Evolutionary conservation across 2,888 invertebrate species (phyloP).

Genomic region (Dicycla oo): DNA sequence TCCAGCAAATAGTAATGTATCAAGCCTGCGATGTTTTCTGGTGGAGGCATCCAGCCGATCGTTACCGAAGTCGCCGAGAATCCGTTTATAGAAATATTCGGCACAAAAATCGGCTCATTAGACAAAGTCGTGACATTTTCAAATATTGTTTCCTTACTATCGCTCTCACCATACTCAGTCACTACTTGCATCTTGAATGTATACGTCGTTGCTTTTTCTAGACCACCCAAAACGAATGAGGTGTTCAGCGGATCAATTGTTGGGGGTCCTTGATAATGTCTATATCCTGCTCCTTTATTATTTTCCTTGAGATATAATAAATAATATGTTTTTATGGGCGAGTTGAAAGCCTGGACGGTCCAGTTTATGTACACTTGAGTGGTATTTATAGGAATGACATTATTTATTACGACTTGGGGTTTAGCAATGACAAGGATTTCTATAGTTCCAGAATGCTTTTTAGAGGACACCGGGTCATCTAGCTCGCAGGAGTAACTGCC

Average conservation of each 20-base stretch:
- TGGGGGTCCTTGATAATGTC: conserved; percentile 14
- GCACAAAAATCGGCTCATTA: conserved; percentile 94
- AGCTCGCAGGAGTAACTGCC: conserved; percentile 89
- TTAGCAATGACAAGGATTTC: conserved; percentile 92
- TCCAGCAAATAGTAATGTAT: conserved; percentile 94
- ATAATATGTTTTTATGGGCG: conserved; percentile 91
- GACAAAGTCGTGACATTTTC: conserved; percentile 90
- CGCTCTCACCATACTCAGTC: conserved; percentile 90
- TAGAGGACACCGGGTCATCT: conserved; percentile 76
- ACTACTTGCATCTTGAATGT: conserved; percentile 92
- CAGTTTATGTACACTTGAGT: conserved; percentile 95
- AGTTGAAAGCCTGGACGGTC: conserved; percentile 95
- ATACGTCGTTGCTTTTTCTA: conserved; percentile 92
- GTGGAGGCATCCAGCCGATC: conserved; percentile 94
- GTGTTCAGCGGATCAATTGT: conserved; percentile 92
- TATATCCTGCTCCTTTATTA: not conserved
- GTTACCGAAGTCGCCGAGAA: conserved; percentile 93
- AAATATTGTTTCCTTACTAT: conserved; percentile 22
- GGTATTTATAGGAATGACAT: conserved; percentile 94
- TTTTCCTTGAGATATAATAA: conserved; percentile 82
- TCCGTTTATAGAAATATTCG: conserved; percentile 94
- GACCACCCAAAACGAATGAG: conserved; percentile 92
- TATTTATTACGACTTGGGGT: conserved; percentile 93
- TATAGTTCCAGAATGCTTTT: conserved; percentile 82
- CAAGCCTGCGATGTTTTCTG: conserved; percentile 91